Evolutionary conservation across 2,888 invertebrate genomes (phyloP), one percentile per base, ranked within the genome.

Genomic region (Ligdia adustata): DNA sequence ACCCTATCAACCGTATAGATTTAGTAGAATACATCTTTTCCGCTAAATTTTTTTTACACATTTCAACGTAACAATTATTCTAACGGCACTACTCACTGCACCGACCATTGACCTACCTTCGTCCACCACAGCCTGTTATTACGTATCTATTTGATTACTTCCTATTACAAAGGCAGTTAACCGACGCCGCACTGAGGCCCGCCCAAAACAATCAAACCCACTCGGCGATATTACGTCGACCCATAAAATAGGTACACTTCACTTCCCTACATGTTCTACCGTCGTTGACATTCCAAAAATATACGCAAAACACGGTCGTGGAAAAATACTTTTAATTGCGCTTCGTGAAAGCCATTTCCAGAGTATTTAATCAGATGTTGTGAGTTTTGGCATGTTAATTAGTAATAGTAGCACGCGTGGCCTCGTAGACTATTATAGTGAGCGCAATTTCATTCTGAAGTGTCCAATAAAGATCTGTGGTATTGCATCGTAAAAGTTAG

Each of bases 221-320:
- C 29, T 32, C 34, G 49, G 43, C 27, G 31, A 24, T 37, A 52
- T 57, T 48, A 55, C 51, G 41, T 52, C 43, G 38, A 24, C 33
- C 31, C 40, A 44, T 54, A 46, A 55, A 56, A 39, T 35, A 27
- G 13, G 45, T 18, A 29, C 7, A 31, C 43, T 49, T 37, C 20
- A 27, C 28, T 42, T 47, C 45, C 45, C 50, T 28, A 32, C 44
- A 37, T 38, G 26, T 47, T 51, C 35, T 32, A 38, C 43, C 48
- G 43, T 35, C 56, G 49, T 60, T 58, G 56, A 55, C 57, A 46
- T 51, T 50, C 45, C 42, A 31, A 49, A 57, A 57, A 51, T 29
- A 45, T 35, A 16, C 3, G 16, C 5, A 5, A 5, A 16, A 38
- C 0, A 28, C 43, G 35, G 15, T 41, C 24, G 18, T 33, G 44